These are phyloP conservation scores for Octomys mimax DNA, from an alignment of 2,797 vertebrate genomes.

Conservation along the genomic window DNA sequence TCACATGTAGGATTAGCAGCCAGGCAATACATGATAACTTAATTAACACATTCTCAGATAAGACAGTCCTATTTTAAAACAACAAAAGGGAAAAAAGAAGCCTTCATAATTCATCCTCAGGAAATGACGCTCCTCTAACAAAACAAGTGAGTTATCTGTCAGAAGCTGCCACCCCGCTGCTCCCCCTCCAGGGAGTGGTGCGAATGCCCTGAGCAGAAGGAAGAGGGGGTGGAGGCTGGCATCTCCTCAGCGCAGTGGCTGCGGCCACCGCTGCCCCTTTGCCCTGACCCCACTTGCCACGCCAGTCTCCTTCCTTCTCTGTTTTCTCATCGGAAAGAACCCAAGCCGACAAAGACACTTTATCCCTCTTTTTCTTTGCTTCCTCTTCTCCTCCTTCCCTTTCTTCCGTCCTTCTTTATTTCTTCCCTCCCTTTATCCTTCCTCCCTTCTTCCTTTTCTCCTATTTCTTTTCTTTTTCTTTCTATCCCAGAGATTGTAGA, in stretches of 20 bases:
- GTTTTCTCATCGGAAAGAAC: not conserved
- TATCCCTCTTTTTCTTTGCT: not conserved
- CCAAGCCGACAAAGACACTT: not conserved
- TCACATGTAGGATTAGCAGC: not conserved
- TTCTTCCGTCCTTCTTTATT: too few relatives aligned
- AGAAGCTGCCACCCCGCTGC: not conserved
- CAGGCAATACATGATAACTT: constrained; percentile 60
- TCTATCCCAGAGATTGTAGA: not conserved
- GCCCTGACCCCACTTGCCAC: not conserved
- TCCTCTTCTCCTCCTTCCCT: not conserved
- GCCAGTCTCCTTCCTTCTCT: not conserved
- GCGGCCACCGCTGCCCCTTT: accelerated
- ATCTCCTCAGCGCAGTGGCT: accelerated
- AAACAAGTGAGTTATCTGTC: constrained; percentile 20
- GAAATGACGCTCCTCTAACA: constrained; percentile 59
- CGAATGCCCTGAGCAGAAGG: accelerated
- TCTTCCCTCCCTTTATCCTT: too few relatives aligned
- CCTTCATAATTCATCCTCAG: constrained; percentile 28
- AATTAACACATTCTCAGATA: constrained; percentile 72
- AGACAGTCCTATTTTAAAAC: constrained; percentile 65
- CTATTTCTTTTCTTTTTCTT: not conserved
- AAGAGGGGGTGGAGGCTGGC: not conserved
- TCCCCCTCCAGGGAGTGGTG: not conserved
- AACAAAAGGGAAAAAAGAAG: constrained; percentile 14
- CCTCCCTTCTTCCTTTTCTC: too few relatives aligned